A percentile compares a stretch with the other conserved stretches of the same genome.
Evolutionary conservation across 2,797 vertebrate species (phyloP).

Genomic region (Poecile montanus): DNA sequence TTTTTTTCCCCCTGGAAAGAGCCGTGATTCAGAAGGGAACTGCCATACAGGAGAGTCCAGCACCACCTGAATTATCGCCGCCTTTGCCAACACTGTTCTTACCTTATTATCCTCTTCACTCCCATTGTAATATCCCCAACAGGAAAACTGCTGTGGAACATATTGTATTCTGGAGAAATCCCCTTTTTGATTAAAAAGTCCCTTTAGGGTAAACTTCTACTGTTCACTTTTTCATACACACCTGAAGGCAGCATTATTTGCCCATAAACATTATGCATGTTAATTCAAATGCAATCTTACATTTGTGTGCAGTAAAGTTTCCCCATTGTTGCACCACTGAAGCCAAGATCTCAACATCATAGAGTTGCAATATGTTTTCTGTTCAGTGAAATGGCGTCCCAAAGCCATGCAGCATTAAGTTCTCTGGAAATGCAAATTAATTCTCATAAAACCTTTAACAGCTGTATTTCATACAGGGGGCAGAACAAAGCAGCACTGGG

Average conservation of each 20-base stretch:
- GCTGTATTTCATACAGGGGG: neutral
- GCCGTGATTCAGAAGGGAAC: neutral
- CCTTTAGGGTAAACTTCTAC: neutral
- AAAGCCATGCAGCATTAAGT: neutral
- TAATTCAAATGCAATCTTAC: neutral
- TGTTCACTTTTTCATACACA: neutral
- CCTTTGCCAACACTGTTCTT: neutral
- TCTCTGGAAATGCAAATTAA: neutral
- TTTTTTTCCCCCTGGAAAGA: neutral
- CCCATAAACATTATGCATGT: neutral
- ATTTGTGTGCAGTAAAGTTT: neutral
- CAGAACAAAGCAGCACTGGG: neutral
- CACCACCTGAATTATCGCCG: neutral
- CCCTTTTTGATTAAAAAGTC: neutral
- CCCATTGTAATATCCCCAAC: neutral
- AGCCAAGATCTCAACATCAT: fast-evolving
- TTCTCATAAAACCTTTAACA: neutral
- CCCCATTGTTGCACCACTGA: neutral
- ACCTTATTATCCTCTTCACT: neutral
- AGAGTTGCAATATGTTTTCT: neutral
- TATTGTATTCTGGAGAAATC: neutral
- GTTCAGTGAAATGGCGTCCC: neutral
- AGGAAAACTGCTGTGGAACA: neutral
- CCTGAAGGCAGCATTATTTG: neutral
- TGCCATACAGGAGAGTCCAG: neutral